Evolutionary conservation across 2,888 invertebrate genomes (phyloP), one percentile per base, ranked within the genome.

Genomic region (Plebejus anna): DNA sequence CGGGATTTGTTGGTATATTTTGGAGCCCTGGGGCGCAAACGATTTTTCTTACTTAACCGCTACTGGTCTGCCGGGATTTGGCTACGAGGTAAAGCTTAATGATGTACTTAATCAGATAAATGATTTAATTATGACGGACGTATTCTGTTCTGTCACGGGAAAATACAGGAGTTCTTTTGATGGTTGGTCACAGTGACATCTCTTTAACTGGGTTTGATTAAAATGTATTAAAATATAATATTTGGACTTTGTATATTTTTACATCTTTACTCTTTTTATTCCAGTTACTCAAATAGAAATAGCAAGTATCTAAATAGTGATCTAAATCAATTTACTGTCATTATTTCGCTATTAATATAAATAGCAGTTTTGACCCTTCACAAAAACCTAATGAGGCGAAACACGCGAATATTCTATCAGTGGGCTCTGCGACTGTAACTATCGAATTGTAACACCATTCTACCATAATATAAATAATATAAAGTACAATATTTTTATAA

Each of bases 81-180:
- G 70, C 70, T 70, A 16, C 38, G 38, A n/a, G 38, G n/a, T 38
- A 22, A 71, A 71, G 42, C 42, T 71, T 71, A 42, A 71, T 71
- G 38, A 4, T 9, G n/a, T 28, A 71, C 71, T 71, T 71, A 42
- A 71, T 71, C 42, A 42, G 42, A 71, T 71, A 42, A 71, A 71
- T 71, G 71, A n/a, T 71, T 22, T 42, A 71, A 71, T 42, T 22
- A 42, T 71, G 71, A 71, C 42, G 3, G n/a, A 71, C 71, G 71
- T 36, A 16, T 32, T 28, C 16, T 22, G 38, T 42, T 28, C 42
- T 42, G 32, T 66, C 66, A 13, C 32, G 66, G 66, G 32, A 66
- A 32, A 36, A 28, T 61, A 61, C 32, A 36, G 13, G 5, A 36
- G 11, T 66, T 66, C 4, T 32, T 32, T 36, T 66, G 16, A 66